Evolutionary conservation across 2,113 vertebrate species (phyloP).

Genomic region (Ranitomeya variabilis): DNA sequence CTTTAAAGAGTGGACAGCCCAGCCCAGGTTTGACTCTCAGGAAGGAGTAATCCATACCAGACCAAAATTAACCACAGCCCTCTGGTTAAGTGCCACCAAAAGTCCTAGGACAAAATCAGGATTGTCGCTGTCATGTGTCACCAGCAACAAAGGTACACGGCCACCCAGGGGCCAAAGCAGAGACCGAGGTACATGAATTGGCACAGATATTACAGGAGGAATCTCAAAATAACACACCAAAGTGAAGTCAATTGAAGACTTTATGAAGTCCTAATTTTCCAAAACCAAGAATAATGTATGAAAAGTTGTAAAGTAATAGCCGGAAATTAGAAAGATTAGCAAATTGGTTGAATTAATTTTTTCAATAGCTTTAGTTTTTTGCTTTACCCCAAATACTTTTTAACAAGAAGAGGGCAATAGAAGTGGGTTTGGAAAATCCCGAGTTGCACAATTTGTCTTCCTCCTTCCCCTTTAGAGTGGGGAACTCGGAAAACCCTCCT

Average conservation of each 20-base stretch:
- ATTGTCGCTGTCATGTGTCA: too few relatives aligned
- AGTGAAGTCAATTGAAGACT: not conserved
- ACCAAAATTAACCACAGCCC: too few relatives aligned
- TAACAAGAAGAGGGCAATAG: not conserved
- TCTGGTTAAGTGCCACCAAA: too few relatives aligned
- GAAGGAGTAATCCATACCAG: too few relatives aligned
- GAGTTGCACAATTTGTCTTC: not conserved
- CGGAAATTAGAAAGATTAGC: not conserved
- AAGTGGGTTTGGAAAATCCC: not conserved
- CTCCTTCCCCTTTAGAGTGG: not conserved
- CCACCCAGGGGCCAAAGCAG: too few relatives aligned
- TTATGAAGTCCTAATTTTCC: not conserved
- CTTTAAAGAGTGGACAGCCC: too few relatives aligned
- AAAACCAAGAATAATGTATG: not conserved
- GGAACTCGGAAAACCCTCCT: not conserved
- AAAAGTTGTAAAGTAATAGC: not conserved
- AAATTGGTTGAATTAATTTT: not conserved
- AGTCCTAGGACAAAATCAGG: too few relatives aligned
- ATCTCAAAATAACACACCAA: too few relatives aligned
- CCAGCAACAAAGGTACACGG: too few relatives aligned
- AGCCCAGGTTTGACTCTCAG: too few relatives aligned
- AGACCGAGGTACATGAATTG: too few relatives aligned
- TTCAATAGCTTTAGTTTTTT: not conserved
- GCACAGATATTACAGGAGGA: too few relatives aligned
- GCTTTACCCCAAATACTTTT: not conserved